Conservation (phyloP, 2,113 vertebrate species). For the Nanorana parkeri region DNA sequence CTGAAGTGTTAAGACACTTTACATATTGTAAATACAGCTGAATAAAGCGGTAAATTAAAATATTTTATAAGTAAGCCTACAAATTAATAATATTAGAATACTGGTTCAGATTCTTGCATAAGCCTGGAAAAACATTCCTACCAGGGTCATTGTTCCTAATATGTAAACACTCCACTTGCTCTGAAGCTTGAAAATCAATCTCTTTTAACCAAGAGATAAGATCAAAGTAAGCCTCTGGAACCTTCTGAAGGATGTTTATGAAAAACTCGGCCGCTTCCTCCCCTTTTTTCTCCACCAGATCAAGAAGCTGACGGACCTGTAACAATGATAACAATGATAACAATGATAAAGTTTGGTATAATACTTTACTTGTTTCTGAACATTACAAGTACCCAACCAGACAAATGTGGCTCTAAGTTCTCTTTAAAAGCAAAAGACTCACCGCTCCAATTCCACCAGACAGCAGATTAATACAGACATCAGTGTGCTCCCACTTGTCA, state of each 20-base stretch:
- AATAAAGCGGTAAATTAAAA: too few relatives aligned
- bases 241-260: slow-evolving; percentile 80
- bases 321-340: slow-evolving; percentile 48
- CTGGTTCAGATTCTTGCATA: too few relatives aligned
- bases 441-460: too few relatives aligned
- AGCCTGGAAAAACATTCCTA: slow-evolving; percentile 60
- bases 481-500: too few relatives aligned
- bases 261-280: slow-evolving; percentile 89
- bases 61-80: too few relatives aligned
- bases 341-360: slow-evolving; percentile 11
- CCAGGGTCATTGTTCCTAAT: slow-evolving; percentile 93
- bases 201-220: slow-evolving; percentile 86
- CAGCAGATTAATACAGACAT: too few relatives aligned
- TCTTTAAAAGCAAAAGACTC: too few relatives aligned
- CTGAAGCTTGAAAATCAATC: slow-evolving; percentile 78
- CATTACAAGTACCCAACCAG: too few relatives aligned
- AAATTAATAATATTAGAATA: too few relatives aligned
- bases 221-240: slow-evolving; percentile 86
- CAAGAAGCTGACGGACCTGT: slow-evolving; percentile 91
- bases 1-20: too few relatives aligned
- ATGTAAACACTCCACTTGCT: slow-evolving; percentile 67
- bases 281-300: slow-evolving; percentile 92
- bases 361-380: not conserved
- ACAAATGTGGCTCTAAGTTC: too few relatives aligned
- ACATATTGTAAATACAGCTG: too few relatives aligned